phyloP scores from a whole-genome alignment of 2,888 invertebrate genomes.

The Ferdinandea cuprea region DNA sequence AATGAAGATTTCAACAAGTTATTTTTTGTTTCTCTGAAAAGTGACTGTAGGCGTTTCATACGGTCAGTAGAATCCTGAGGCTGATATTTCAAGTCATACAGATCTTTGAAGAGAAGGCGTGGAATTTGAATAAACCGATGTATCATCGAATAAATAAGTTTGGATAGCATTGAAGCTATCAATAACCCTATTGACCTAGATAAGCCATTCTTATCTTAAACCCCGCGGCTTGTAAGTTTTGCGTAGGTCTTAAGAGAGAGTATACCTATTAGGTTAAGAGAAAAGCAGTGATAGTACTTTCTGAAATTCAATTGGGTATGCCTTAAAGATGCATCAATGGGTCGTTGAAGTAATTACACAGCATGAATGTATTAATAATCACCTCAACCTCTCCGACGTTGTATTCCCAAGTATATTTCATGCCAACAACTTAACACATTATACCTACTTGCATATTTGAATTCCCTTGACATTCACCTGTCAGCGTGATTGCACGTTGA shows the following conservation, averaged over 20 bases:
- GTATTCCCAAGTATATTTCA: background rate
- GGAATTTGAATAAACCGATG: background rate
- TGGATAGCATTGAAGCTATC: too few species aligned
- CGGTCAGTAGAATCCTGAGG: background rate
- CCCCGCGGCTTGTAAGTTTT: background rate
- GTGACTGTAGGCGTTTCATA: background rate
- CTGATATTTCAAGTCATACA: background rate
- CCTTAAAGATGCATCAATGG: too few species aligned
- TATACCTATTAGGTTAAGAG: too few species aligned
- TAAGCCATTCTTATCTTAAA: background rate
- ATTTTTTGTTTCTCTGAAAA: background rate
- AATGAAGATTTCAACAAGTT: background rate
- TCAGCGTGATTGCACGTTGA: background rate
- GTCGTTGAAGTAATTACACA: too few species aligned
- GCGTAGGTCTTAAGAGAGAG: background rate
- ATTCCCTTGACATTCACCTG: conserved; percentile 41
- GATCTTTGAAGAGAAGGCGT: background rate
- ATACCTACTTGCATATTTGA: conserved; percentile 15
- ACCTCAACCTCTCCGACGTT: background rate
- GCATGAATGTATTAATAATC: background rate
- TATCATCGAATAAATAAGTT: background rate
- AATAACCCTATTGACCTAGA: background rate
- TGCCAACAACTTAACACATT: conserved; percentile 15
- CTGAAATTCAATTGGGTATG: too few species aligned
- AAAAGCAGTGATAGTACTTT: too few species aligned